Conservation (phyloP, 2,797 vertebrate genomes). For the Helostoma temminkii region DNA sequence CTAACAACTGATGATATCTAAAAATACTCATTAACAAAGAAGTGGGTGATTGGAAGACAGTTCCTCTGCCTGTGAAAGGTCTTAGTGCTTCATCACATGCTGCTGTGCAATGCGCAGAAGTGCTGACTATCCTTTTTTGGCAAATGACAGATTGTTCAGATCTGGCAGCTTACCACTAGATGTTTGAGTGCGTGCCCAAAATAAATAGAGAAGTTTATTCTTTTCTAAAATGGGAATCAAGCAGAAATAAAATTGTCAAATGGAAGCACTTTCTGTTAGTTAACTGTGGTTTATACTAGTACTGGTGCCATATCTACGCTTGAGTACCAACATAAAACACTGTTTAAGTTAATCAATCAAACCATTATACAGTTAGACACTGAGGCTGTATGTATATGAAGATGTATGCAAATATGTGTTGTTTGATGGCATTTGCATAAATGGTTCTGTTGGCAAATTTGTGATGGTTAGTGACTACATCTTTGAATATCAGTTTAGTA, state of each 20-base stretch:
- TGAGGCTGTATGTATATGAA: neutral
- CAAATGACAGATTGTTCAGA: constrained; percentile 29
- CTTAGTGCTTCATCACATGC: constrained; percentile 47
- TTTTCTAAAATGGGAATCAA: constrained; percentile 23
- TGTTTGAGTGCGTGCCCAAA: constrained; percentile 26
- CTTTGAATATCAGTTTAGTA: neutral
- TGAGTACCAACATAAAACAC: neutral
- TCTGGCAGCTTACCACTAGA: constrained; percentile 12
- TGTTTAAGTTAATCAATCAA: too few relatives aligned
- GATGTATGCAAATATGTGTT: neutral
- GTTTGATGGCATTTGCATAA: neutral
- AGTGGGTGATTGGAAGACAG: neutral
- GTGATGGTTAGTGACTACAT: neutral
- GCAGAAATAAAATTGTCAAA: neutral
- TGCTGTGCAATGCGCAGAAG: constrained; percentile 37
- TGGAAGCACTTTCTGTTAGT: neutral
- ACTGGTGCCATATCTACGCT: neutral
- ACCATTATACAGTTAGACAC: neutral
- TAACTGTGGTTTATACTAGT: too few relatives aligned
- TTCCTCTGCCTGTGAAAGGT: constrained; percentile 4
- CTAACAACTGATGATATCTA: too few relatives aligned
- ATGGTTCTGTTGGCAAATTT: neutral
- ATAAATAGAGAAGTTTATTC: constrained; percentile 23
- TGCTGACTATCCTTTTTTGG: constrained; percentile 47
- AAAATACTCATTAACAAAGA: constrained; percentile 2